Conservation (phyloP, 2,797 vertebrate genomes). For the Hemitrygon akajei region DNA sequence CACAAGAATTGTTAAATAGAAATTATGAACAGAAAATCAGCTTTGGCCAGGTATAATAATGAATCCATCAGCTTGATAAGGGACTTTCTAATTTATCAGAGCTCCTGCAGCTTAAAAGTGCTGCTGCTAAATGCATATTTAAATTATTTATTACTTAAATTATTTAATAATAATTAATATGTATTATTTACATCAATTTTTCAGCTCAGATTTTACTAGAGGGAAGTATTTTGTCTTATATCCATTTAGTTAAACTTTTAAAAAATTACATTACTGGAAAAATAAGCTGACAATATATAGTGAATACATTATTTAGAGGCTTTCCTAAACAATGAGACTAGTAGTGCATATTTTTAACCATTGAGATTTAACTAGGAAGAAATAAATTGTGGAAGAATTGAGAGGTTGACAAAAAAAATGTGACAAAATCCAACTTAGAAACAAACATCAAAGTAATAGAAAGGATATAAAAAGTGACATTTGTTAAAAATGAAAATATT, state of each 20-base stretch:
- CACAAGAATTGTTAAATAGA: too few relatives aligned
- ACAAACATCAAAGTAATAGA: neutral
- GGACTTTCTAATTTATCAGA: too few relatives aligned
- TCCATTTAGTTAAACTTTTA: neutral
- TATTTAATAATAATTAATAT: neutral
- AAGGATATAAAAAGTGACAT: neutral
- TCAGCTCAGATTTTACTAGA: neutral
- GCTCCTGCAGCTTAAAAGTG: too few relatives aligned
- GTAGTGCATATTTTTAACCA: neutral
- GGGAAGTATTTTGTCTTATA: neutral
- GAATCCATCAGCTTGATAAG: too few relatives aligned
- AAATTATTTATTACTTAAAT: neutral
- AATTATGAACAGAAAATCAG: too few relatives aligned
- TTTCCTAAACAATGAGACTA: neutral
- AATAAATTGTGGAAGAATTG: neutral
- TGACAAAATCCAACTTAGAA: neutral
- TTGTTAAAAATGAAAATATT: neutral
- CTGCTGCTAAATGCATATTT: too few relatives aligned
- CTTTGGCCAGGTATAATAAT: too few relatives aligned
- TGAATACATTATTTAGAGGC: neutral
- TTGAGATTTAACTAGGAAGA: neutral
- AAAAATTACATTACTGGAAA: neutral
- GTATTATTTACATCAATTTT: neutral
- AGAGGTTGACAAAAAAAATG: neutral
- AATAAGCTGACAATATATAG: neutral